phyloP scores from a whole-genome alignment of 2,888 invertebrate genomes.

The Hypsopygia costalis region DNA sequence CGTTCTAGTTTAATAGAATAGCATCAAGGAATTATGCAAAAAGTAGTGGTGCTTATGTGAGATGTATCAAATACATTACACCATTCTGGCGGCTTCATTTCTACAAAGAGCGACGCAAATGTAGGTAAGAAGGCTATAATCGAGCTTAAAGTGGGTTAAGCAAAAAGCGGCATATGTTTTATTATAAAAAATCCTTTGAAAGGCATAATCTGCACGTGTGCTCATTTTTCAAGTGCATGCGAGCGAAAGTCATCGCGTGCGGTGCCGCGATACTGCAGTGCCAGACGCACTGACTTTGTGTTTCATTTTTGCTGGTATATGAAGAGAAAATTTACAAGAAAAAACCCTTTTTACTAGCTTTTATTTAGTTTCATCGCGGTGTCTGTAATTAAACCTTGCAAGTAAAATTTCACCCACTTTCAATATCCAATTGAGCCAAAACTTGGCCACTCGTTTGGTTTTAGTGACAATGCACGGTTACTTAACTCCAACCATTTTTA shows the following conservation, averaged over 20 bases:
- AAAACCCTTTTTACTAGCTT: no score
- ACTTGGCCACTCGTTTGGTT: no score
- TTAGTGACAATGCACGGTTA: no score
- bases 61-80: conserved; percentile 27
- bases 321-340: no score
- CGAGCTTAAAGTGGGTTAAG: conserved; percentile 78
- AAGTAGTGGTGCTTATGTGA: not conserved
- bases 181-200: conserved; percentile 75
- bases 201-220: conserved; percentile 72
- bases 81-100: conserved; percentile 51
- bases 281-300: conserved; percentile 17
- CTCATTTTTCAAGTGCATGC: conserved; percentile 47
- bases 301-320: no score
- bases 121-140: conserved; percentile 80
- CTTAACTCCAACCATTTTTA: no score
- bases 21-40: no score
- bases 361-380: no score
- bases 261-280: conserved; percentile 15
- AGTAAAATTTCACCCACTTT: no score
- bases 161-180: conserved; percentile 78
- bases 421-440: no score
- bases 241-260: conserved; percentile 56
- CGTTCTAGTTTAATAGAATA: no score
- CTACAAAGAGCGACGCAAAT: conserved; percentile 71
- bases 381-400: no score